Evolutionary conservation across 2,113 vertebrate genomes (phyloP).

Genomic region (Phycodurus eques): DNA sequence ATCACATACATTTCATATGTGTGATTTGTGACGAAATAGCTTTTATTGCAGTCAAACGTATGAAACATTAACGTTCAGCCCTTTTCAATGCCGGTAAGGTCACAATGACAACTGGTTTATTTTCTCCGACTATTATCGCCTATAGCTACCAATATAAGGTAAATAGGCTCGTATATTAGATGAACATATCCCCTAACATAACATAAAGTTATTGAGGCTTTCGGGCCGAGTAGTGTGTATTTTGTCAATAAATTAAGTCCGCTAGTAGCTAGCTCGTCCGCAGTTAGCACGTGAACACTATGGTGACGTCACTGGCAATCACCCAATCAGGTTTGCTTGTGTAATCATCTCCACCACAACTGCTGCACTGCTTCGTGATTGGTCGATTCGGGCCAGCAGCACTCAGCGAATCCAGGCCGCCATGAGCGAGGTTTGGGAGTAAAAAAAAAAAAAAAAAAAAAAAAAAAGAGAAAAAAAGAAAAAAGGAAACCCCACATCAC

Average conservation of each 20-base stretch:
- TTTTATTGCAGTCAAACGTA: neutral
- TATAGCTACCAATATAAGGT: no score
- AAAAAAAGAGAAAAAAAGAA: constrained; percentile 37
- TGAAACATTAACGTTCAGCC: neutral
- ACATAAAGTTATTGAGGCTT: no score
- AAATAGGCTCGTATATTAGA: no score
- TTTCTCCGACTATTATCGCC: no score
- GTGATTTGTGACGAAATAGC: neutral
- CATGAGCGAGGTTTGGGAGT: constrained; percentile 16
- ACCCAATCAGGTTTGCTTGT: constrained; percentile 28
- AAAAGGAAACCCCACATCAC: constrained; percentile 40
- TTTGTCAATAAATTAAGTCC: neutral
- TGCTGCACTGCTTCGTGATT: constrained; percentile 28
- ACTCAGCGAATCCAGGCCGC: constrained; percentile 18
- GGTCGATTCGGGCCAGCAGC: constrained; percentile 39
- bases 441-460: constrained; percentile 33
- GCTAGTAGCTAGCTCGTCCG: neutral
- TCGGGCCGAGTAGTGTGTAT: neutral
- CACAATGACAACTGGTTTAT: no score
- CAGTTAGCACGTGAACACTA: neutral
- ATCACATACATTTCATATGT: no score
- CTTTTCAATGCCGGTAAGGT: neutral
- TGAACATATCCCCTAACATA: no score
- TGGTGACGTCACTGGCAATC: neutral
- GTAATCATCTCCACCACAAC: neutral